Evolutionary conservation across 2,797 vertebrate genomes (phyloP).

Genomic region (Lutjanus campechanus): DNA sequence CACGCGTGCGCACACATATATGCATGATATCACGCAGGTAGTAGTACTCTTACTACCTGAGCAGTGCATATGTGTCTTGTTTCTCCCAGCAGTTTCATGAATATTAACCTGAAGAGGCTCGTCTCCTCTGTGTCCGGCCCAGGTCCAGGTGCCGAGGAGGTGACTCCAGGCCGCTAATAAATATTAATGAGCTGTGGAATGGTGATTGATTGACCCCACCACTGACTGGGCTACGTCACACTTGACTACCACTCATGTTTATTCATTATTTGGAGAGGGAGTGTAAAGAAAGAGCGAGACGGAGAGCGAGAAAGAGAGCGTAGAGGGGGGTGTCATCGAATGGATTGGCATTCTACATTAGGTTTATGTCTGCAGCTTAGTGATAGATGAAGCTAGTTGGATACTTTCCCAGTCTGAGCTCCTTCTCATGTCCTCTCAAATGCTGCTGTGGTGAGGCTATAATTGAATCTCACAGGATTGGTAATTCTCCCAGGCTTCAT

Average conservation of each 20-base stretch:
- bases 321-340: conserved; percentile 63
- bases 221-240: conserved; percentile 82
- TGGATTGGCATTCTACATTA: conserved; percentile 80
- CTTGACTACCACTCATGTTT: conserved; percentile 83
- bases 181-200: conserved; percentile 85
- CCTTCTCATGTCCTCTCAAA: conserved; percentile 79
- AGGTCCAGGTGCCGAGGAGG: conserved; percentile 79
- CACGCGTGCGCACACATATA: not conserved
- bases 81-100: conserved; percentile 77
- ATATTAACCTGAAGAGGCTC: conserved; percentile 79
- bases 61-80: conserved; percentile 69
- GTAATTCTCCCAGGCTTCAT: conserved; percentile 81
- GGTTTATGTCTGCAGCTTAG: conserved; percentile 82
- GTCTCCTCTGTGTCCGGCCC: conserved; percentile 76
- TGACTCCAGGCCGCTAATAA: conserved; percentile 83
- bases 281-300: conserved; percentile 53
- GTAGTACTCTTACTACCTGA: conserved; percentile 52
- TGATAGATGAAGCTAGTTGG: conserved; percentile 83
- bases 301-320: conserved; percentile 32
- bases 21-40: conserved; percentile 30
- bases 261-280: conserved; percentile 83
- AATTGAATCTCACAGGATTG: conserved; percentile 84
- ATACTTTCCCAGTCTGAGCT: conserved; percentile 80
- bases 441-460: conserved; percentile 76
- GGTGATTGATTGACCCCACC: conserved; percentile 87